These are phyloP conservation scores for Drosophila kokeensis DNA, from an alignment of 2,888 invertebrate species.

Conservation along the genomic window DNA sequence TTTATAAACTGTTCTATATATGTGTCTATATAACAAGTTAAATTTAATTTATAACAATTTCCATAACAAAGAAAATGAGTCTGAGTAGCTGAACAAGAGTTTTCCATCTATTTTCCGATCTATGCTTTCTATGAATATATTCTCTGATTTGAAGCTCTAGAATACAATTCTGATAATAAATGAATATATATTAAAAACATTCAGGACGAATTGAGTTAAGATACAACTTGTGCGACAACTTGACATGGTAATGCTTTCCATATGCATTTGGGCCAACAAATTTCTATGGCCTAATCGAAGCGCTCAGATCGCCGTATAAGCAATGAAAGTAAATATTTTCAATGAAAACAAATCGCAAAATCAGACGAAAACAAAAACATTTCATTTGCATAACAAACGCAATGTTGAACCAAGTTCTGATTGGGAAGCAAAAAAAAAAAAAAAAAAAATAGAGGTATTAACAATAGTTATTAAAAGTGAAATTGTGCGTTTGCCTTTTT, in stretches of 20 bases:
- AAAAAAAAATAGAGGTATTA: neutral
- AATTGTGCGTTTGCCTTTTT: constrained; percentile 68
- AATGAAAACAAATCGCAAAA: constrained; percentile 65
- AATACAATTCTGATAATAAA: neutral
- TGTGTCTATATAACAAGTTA: neutral
- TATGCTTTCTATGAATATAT: neutral
- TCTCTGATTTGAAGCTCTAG: neutral
- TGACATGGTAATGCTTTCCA: neutral
- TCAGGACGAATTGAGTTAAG: neutral
- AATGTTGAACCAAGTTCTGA: constrained; percentile 49
- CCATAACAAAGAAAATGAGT: neutral
- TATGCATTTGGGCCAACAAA: constrained; percentile 30
- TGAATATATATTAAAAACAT: neutral
- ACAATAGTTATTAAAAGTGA: constrained; percentile 62
- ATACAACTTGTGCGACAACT: neutral
- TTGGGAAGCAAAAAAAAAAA: constrained; percentile 15
- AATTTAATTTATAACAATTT: neutral
- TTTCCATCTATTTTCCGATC: neutral
- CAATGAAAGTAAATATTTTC: constrained; percentile 78
- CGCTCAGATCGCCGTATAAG: constrained; percentile 52
- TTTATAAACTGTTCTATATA: neutral
- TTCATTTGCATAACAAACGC: constrained; percentile 71
- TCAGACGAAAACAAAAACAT: constrained; percentile 9
- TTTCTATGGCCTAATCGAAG: constrained; percentile 53
- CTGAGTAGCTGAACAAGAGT: too few relatives aligned